Percentiles rank a stretch among this genome's conserved stretches.
These are phyloP conservation scores for Caenorhabditis angaria DNA, from an alignment of 2,888 invertebrate genomes.

Conservation along the genomic window DNA sequence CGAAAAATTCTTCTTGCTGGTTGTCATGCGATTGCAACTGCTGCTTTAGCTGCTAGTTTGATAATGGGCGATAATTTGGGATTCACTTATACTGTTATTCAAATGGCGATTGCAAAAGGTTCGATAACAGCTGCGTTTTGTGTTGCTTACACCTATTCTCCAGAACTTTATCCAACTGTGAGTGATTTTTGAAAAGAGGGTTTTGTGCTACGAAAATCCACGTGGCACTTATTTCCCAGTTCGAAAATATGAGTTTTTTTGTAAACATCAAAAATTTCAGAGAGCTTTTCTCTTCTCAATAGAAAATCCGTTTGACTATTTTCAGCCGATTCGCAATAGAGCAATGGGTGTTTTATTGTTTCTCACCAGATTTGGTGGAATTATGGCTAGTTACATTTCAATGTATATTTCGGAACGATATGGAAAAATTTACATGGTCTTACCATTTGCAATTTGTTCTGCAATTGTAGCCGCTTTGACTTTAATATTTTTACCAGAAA, in stretches of 20 bases:
- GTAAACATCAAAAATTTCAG: too few species aligned
- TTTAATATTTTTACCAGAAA: conserved; percentile 70
- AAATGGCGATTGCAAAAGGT: conserved; percentile 83
- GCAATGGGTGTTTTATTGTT: conserved; percentile 87
- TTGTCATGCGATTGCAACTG: conserved; percentile 64
- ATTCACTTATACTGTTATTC: conserved; percentile 60
- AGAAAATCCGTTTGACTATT: not conserved
- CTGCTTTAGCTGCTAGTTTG: conserved; percentile 65
- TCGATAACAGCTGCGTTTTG: conserved; percentile 87
- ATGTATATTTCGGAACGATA: conserved; percentile 70
- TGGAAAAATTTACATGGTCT: conserved; percentile 66
- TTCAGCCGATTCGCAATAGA: conserved; percentile 79
- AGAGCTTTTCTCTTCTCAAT: too few species aligned
- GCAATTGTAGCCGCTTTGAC: conserved; percentile 60
- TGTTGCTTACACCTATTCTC: conserved; percentile 86
- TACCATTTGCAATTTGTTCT: conserved; percentile 66
- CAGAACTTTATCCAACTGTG: conserved; percentile 88
- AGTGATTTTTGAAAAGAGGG: too few species aligned
- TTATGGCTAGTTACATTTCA: conserved; percentile 85
- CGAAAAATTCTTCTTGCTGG: conserved; percentile 68
- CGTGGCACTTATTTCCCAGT: too few species aligned
- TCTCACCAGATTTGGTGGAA: conserved; percentile 85
- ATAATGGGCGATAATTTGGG: conserved; percentile 55
- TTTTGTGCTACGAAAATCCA: too few species aligned
- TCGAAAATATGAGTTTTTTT: too few species aligned